Conservation (phyloP, 2,888 invertebrate species). For the Branchellion lobata region DNA sequence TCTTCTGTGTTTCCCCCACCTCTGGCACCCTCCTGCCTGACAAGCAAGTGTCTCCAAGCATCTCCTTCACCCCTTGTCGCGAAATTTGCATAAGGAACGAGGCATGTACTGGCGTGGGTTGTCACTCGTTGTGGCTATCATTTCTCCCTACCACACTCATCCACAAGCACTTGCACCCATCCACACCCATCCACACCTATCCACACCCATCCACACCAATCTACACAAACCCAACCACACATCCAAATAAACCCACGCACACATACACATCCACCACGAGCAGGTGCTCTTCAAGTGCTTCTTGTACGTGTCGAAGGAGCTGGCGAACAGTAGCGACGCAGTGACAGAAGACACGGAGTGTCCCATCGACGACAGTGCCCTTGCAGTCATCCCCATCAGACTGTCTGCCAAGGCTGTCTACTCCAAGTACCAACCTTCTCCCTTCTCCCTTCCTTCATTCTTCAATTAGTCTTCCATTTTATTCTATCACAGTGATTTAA, state of each 20-base stretch:
- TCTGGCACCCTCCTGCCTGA: constrained; percentile 59
- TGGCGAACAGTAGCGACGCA: not conserved
- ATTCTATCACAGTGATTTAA: not conserved
- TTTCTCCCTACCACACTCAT: constrained; percentile 57
- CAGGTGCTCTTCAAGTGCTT: not conserved
- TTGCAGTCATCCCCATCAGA: constrained; percentile 63
- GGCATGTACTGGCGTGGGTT: no score
- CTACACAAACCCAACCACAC: no score
- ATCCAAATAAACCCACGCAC: no score
- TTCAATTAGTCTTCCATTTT: not conserved
- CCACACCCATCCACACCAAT: no score
- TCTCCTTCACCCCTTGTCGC: constrained; percentile 58
- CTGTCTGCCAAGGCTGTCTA: constrained; percentile 61
- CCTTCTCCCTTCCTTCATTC: not conserved
- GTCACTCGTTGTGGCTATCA: constrained; percentile 60
- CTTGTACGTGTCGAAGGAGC: constrained; percentile 2
- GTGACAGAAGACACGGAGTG: not conserved
- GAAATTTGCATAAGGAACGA: constrained; percentile 60
- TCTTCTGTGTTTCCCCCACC: constrained; percentile 60
- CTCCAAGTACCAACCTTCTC: constrained; percentile 59
- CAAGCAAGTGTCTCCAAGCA: constrained; percentile 57
- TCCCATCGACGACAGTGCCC: constrained; percentile 54
- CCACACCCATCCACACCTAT: no score
- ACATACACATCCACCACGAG: not conserved
- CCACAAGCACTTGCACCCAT: no score